A percentile compares a stretch with the other conserved stretches of the same genome.
phyloP scores from a whole-genome alignment of 1,140 invertebrate species.

The Zaprionus nigranus region DNA sequence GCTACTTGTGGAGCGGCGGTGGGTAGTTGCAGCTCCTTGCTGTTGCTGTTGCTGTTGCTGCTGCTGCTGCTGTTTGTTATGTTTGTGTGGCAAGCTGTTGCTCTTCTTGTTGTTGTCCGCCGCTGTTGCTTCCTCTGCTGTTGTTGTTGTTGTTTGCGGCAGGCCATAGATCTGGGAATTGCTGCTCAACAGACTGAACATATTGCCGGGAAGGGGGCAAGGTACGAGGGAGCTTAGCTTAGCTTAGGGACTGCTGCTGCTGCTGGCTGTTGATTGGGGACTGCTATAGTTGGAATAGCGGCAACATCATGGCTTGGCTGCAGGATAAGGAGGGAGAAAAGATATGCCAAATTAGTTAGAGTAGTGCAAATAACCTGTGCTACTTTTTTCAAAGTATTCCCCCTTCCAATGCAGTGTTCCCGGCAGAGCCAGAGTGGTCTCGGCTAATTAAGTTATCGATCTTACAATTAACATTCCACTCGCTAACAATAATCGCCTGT shows the following conservation, averaged over 20 bases:
- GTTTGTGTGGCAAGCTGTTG: conserved; percentile 63
- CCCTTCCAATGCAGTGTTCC: background rate
- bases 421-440: too few relatives aligned
- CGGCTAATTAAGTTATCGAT: conserved; percentile 21
- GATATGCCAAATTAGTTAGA: background rate
- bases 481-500: conserved; percentile 6
- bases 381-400: conserved; percentile 1
- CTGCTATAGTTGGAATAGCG: conserved; percentile 18
- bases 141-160: conserved; percentile 51
- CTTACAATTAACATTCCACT: conserved; percentile 35
- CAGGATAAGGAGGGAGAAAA: conserved; percentile 12
- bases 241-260: conserved; percentile 6
- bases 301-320: conserved; percentile 50
- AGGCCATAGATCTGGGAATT: conserved; percentile 75
- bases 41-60: conserved; percentile 31
- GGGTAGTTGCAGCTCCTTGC: conserved; percentile 25
- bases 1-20: conserved; percentile 65
- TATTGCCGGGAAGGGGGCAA: conserved; percentile 32
- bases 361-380: conserved; percentile 11
- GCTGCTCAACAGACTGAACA: conserved; percentile 70
- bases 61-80: conserved; percentile 38
- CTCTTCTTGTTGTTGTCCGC: conserved; percentile 49
- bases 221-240: background rate
- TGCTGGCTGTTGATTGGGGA: conserved; percentile 13
- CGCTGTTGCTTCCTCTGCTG: conserved; percentile 24